A percentile compares a stretch with the other conserved stretches of the same genome.
Evolutionary conservation across 2,113 vertebrate species (phyloP).

Genomic region (Polypterus bichir): DNA sequence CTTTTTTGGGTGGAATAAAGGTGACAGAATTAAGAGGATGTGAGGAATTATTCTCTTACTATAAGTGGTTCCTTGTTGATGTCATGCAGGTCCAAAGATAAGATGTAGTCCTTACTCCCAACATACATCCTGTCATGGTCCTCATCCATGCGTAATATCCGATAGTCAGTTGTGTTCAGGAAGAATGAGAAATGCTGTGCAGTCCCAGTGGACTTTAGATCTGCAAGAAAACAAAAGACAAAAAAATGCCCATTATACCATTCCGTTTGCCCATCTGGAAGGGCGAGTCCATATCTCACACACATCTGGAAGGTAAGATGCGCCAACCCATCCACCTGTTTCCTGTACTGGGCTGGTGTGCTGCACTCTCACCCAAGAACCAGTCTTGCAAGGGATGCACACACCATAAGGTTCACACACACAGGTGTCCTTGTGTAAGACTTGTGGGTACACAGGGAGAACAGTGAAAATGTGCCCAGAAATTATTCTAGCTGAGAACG

Average conservation of each 20-base stretch:
- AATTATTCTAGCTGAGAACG: too few relatives aligned
- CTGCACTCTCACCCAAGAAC: background rate
- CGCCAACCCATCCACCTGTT: background rate
- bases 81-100: conserved; percentile 90
- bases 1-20: too few relatives aligned
- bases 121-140: conserved; percentile 98
- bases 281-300: too few relatives aligned
- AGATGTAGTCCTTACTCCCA: conserved; percentile 94
- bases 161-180: conserved; percentile 90
- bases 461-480: too few relatives aligned
- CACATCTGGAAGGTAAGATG: background rate
- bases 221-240: conserved; percentile 36
- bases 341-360: background rate
- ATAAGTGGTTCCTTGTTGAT: conserved; percentile 97
- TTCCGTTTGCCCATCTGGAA: background rate
- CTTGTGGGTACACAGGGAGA: too few relatives aligned
- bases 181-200: conserved; percentile 94
- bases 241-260: conserved; percentile 5
- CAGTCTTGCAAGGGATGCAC: background rate
- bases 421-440: too few relatives aligned
- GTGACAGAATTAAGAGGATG: background rate
- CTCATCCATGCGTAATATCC: conserved; percentile 91
- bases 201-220: conserved; percentile 81
- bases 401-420: background rate
- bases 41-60: conserved; percentile 53